Percentiles rank a stretch among this genome's conserved stretches.
phyloP scores from a whole-genome alignment of 1,140 invertebrate genomes.

The Musca vetustissima region DNA sequence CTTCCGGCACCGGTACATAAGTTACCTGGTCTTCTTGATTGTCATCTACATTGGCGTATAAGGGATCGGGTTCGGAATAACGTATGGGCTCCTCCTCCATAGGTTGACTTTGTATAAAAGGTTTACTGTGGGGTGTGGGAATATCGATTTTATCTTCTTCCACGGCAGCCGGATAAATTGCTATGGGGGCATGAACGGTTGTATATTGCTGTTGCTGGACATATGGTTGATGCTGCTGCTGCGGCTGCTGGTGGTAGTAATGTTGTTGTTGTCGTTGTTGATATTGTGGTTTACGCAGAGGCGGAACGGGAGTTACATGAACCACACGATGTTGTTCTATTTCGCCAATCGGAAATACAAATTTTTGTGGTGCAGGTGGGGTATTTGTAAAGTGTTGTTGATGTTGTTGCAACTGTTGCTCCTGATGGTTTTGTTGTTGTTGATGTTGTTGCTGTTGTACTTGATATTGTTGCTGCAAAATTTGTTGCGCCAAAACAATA shows the following conservation, averaged over 20 bases:
- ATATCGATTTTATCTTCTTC: slow-evolving; percentile 27
- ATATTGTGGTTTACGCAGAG: slow-evolving; percentile 32
- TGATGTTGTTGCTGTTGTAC: background rate
- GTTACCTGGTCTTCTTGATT: background rate
- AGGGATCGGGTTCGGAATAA: slow-evolving; percentile 55
- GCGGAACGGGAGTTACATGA: slow-evolving; percentile 27
- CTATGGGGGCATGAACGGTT: slow-evolving; percentile 32
- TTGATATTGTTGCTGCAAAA: background rate
- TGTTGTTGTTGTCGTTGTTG: slow-evolving; percentile 32
- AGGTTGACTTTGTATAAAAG: slow-evolving; percentile 49
- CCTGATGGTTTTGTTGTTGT: background rate
- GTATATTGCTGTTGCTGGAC: background rate
- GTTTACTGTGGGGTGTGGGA: slow-evolving; percentile 26
- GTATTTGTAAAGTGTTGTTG: background rate
- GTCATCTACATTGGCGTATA: slow-evolving; percentile 47
- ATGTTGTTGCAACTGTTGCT: background rate
- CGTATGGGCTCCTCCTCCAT: slow-evolving; percentile 42
- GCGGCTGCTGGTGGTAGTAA: too few species aligned
- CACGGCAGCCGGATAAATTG: slow-evolving; percentile 38
- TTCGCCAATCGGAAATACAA: background rate
- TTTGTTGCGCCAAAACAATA: background rate
- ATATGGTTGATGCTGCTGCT: background rate
- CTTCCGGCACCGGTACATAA: background rate
- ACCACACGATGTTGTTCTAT: slow-evolving; percentile 22
- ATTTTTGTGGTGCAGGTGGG: slow-evolving; percentile 11